Evolutionary conservation across 2,113 vertebrate species (phyloP).

Genomic region (Deroptyus accipitrinus): DNA sequence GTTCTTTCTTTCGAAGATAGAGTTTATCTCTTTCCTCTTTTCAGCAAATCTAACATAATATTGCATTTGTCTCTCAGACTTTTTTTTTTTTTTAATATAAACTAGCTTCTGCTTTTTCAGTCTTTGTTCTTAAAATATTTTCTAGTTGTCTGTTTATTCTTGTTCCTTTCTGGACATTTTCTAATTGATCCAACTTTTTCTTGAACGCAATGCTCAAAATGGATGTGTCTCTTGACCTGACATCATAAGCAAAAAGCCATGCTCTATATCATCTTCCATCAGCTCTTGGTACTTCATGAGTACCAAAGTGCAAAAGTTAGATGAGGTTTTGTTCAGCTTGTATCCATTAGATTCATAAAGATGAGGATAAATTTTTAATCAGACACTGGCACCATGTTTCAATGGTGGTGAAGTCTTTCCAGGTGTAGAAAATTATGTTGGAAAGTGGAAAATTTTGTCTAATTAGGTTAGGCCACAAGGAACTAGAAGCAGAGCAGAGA

Average conservation of each 20-base stretch:
- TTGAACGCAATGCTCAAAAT: neutral
- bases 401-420: neutral
- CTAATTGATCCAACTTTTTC: neutral
- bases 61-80: neutral
- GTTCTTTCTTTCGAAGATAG: neutral
- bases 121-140: neutral
- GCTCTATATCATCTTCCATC: accelerated
- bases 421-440: neutral
- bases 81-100: neutral
- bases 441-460: neutral
- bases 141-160: neutral
- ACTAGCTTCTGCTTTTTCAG: neutral
- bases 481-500: neutral
- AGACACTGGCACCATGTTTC: neutral
- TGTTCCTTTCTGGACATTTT: neutral
- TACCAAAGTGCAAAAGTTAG: neutral
- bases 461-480: neutral
- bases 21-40: neutral
- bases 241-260: neutral
- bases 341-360: neutral
- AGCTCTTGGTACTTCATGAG: neutral
- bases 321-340: neutral
- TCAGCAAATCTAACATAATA: neutral
- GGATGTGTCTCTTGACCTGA: neutral
- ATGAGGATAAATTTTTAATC: neutral